Evolutionary conservation across 2,113 vertebrate species (phyloP), one percentile per base, ranked within the genome.

Genomic region (Archilochus colubris): DNA sequence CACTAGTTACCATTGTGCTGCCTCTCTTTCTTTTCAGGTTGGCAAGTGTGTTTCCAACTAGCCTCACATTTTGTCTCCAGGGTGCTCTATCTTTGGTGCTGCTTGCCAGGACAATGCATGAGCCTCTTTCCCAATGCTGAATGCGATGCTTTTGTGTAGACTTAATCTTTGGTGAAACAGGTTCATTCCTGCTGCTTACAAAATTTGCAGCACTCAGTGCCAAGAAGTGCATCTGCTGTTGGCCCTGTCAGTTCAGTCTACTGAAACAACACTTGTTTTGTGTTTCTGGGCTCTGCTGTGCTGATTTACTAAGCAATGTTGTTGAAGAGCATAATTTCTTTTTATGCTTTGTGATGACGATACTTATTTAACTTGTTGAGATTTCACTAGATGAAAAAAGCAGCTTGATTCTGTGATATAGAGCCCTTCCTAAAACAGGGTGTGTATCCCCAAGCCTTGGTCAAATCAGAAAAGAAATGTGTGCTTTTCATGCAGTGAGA

Each of bases 191-290:
- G 85, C 87, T 95, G 96, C 92, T 96, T 70, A 95, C 93, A 94
- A 94, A 97, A 97, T 95, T 72, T 91, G 66, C 81, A 61, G 68
- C 2, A 4, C 70, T 91, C 54, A 2, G 66, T 97, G 98, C 97
- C 98, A 98, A 85, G 40, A 70, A 95, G 87, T 69, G 70, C 96
- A 97, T 97, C 97, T 97, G 97, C 94, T 97, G 91, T 97, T 97
- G 97, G 96, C 96, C 94, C 96, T 96, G 93, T 93, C 96, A 95
- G 96, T 97, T 95, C 27, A 11, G 58, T 96, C 83, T 94, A 91
- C 94, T 92, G 91, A 96, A 96, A 96, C 68, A 94, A 93, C 94
- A 91, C 82, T 97, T 7, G 8, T 72, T 95, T 92, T 96, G 88
- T 96, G 94, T 88, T 96, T 96, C 86, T 93, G 96, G 64, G 48